A percentile compares a stretch with the other conserved stretches of the same genome.
Evolutionary conservation across 2,888 invertebrate genomes (phyloP).

Genomic region (Brachynemurus nebulosus): DNA sequence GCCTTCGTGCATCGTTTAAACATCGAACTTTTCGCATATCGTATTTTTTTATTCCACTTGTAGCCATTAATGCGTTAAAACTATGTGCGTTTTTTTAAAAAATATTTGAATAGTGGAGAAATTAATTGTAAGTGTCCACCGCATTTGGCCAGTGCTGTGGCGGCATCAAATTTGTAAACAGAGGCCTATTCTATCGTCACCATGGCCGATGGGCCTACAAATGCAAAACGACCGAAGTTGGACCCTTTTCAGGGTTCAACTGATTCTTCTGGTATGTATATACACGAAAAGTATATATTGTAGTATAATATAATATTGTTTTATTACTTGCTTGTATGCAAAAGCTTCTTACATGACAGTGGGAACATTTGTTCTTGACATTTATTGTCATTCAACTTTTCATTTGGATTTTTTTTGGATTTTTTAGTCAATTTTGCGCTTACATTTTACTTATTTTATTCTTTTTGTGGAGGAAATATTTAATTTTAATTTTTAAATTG

Average conservation of each 20-base stretch:
- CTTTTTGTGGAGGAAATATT: no score
- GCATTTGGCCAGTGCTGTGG: constrained; percentile 29
- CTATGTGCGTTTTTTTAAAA: constrained; percentile 32
- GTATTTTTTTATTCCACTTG: constrained; percentile 39
- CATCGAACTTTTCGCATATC: constrained; percentile 53
- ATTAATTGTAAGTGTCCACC: constrained; percentile 30
- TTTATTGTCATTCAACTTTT: background rate
- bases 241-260: constrained; percentile 71
- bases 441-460: no score
- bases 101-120: constrained; percentile 32
- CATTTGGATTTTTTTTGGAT: background rate
- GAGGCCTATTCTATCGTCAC: constrained; percentile 26
- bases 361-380: constrained; percentile 2
- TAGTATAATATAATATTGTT: no score
- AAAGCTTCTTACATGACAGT: background rate
- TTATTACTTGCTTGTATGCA: background rate
- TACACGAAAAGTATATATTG: no score
- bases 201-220: constrained; percentile 96
- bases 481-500: no score
- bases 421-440: no score
- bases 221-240: constrained; percentile 83
- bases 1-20: constrained; percentile 61
- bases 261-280: constrained; percentile 62
- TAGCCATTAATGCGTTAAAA: constrained; percentile 28
- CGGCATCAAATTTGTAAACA: constrained; percentile 49